A percentile compares a stretch with the other conserved stretches of the same genome.
These are phyloP conservation scores for Xylota segnis DNA, from an alignment of 2,888 invertebrate genomes.

Conservation along the genomic window DNA sequence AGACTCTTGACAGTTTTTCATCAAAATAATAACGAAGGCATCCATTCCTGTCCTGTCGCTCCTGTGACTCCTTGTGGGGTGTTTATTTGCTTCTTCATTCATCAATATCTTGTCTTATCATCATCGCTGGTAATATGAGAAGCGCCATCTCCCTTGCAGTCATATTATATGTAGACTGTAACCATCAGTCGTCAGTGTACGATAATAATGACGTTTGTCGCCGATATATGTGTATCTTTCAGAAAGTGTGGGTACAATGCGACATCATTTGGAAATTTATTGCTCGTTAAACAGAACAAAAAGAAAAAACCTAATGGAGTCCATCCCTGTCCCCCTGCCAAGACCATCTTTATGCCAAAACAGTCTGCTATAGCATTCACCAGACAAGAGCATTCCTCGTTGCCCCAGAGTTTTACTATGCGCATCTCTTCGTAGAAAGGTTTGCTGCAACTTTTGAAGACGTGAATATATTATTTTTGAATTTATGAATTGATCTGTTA, in stretches of 20 bases:
- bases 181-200: constrained; percentile 22
- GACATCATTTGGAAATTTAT: constrained; percentile 56
- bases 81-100: constrained; percentile 15
- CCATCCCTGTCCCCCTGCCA: neutral
- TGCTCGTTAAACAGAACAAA: constrained; percentile 42
- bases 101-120: constrained; percentile 33
- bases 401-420: neutral
- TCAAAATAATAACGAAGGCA: constrained; percentile 29
- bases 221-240: constrained; percentile 25
- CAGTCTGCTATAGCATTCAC: constrained; percentile 1
- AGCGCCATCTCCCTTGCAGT: constrained; percentile 19
- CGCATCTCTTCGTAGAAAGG: constrained; percentile 21
- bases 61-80: constrained; percentile 28
- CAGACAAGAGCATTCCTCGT: constrained; percentile 38
- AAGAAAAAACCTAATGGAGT: constrained; percentile 53
- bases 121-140: constrained; percentile 49
- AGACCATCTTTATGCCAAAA: constrained; percentile 41
- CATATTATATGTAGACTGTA: constrained; percentile 6
- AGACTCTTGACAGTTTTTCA: constrained; percentile 31
- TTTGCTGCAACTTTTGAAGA: neutral
- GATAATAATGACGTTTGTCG: constrained; percentile 58
- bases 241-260: constrained; percentile 20
- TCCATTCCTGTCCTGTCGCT: neutral
- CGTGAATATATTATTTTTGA: constrained; percentile 51
- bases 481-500: constrained; percentile 70